Evolutionary conservation across 2,797 vertebrate genomes (phyloP).

Genomic region (Spea hammondii): DNA sequence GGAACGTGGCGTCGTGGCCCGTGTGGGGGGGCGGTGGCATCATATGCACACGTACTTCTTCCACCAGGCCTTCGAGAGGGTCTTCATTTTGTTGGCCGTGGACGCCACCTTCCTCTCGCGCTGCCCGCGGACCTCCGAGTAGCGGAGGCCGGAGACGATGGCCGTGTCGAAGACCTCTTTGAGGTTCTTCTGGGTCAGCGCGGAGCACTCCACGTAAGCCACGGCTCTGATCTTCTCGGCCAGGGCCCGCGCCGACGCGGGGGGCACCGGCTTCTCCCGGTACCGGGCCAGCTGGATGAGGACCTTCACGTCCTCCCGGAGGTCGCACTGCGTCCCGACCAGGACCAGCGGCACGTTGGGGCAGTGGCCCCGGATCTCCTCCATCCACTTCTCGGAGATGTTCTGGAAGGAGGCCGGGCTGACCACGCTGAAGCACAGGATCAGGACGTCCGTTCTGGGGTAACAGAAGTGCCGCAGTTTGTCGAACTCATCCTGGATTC

Average conservation of each 20-base stretch:
- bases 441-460: constrained; percentile 75
- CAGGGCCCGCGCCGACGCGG: constrained; percentile 71
- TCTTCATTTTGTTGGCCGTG: constrained; percentile 81
- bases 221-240: constrained; percentile 76
- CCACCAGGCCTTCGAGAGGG: constrained; percentile 84
- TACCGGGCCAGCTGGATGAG: constrained; percentile 76
- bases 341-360: constrained; percentile 76
- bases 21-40: neutral
- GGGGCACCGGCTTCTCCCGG: constrained; percentile 72
- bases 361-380: constrained; percentile 78
- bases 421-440: constrained; percentile 86
- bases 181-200: constrained; percentile 84
- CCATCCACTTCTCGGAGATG: constrained; percentile 81
- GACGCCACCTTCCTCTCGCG: constrained; percentile 72
- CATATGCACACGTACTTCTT: constrained; percentile 79
- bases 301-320: constrained; percentile 83
- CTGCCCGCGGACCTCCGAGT: constrained; percentile 67
- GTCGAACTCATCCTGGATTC: constrained; percentile 77
- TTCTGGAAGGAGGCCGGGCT: constrained; percentile 84
- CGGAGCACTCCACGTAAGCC: constrained; percentile 80
- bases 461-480: constrained; percentile 85
- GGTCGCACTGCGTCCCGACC: constrained; percentile 85
- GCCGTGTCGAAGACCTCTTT: constrained; percentile 85
- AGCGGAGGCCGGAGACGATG: constrained; percentile 73
- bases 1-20: constrained; percentile 1